Conservation (phyloP, 2,113 vertebrate species). For the Eublepharis macularius region DNA sequence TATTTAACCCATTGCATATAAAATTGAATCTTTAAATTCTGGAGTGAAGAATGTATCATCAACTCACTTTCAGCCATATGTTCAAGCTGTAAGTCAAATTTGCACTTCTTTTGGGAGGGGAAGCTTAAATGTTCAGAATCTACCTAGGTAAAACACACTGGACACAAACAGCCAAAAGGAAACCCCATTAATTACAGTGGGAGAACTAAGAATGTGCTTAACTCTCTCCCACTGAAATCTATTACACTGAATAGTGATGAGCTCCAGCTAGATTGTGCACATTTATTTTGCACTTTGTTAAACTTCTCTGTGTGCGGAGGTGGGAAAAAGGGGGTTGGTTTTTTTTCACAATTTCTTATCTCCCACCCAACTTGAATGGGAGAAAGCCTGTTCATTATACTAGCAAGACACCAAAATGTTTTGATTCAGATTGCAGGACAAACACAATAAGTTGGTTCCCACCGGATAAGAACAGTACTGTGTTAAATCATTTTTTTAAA, state of each 20-base stretch:
- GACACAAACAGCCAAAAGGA: neutral
- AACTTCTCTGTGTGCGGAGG: too few species aligned
- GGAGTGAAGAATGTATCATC: constrained; percentile 14
- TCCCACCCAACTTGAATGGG: neutral
- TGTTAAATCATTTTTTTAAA: rapidly evolving
- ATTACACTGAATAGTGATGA: neutral
- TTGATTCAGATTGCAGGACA: neutral
- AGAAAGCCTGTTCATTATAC: neutral
- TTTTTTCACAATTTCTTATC: neutral
- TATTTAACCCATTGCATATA: neutral
- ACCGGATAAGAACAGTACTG: neutral
- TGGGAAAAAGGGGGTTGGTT: too few species aligned
- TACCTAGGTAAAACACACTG: neutral
- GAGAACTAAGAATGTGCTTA: neutral
- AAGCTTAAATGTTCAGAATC: neutral
- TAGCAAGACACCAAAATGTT: neutral
- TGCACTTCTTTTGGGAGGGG: neutral
- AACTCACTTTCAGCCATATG: too few species aligned
- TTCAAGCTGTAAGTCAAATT: neutral
- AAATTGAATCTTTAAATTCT: neutral
- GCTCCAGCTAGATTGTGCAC: neutral
- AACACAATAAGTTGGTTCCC: neutral
- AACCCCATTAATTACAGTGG: neutral
- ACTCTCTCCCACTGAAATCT: neutral
- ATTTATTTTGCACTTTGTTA: neutral